phyloP scores from a whole-genome alignment of 2,888 invertebrate species.

The Anorthoa munda region DNA sequence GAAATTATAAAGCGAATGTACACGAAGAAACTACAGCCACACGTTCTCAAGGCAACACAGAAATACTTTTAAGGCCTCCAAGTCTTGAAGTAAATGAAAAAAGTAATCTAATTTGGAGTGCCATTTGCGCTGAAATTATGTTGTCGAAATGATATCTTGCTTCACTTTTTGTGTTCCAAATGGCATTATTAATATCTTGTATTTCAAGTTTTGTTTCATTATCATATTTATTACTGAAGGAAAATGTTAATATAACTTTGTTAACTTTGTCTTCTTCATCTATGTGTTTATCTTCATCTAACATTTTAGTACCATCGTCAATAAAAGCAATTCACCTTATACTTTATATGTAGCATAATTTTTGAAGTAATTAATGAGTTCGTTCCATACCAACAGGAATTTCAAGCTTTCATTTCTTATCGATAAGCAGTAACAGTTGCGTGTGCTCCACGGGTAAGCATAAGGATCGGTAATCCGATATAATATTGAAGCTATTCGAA shows the following conservation, averaged over 20 bases:
- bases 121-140: conserved; percentile 24
- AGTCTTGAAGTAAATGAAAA: conserved; percentile 30
- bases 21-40: conserved; percentile 12
- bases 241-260: not conserved
- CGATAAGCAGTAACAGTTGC: conserved; percentile 44
- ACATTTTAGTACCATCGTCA: not conserved
- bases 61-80: conserved; percentile 11
- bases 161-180: conserved; percentile 8
- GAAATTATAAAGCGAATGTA: conserved; percentile 24
- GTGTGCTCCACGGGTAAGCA: conserved; percentile 35
- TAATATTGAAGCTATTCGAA: conserved; percentile 59
- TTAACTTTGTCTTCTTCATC: not conserved
- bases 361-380: conserved; percentile 14
- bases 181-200: conserved; percentile 12
- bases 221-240: not conserved
- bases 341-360: not conserved
- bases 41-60: conserved; percentile 10
- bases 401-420: conserved; percentile 27
- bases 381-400: conserved; percentile 26
- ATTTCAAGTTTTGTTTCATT: conserved; percentile 8
- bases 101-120: conserved; percentile 24
- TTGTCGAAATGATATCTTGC: not conserved
- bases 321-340: not conserved
- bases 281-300: not conserved
- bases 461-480: conserved; percentile 31